Percentiles rank a stretch among this genome's conserved stretches.
These are phyloP conservation scores for Gonatopus flavifemur DNA, from an alignment of 1,140 invertebrate species.

Conservation along the genomic window DNA sequence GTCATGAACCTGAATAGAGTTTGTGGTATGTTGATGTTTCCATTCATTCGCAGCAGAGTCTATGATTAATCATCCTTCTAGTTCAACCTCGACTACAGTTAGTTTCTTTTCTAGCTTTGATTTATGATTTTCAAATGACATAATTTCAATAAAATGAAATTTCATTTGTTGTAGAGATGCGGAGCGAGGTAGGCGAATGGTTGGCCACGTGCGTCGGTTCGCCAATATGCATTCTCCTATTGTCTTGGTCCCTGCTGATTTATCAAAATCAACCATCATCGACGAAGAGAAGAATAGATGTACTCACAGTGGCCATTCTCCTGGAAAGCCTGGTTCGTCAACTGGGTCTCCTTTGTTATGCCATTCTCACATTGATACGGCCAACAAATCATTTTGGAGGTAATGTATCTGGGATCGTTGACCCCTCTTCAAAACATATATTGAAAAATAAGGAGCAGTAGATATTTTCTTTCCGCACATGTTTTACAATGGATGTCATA, in stretches of 20 bases:
- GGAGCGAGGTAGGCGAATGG: slow-evolving; percentile 57
- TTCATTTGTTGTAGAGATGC: slow-evolving; percentile 45
- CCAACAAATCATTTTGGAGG: slow-evolving; percentile 53
- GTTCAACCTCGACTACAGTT: no score
- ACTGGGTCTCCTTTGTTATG: slow-evolving; percentile 53
- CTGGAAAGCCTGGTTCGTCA: slow-evolving; percentile 56
- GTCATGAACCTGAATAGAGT: no score
- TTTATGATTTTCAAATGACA: no score
- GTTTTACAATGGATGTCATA: no score
- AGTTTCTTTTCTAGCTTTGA: no score
- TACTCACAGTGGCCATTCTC: slow-evolving; percentile 59
- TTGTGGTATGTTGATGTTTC: no score
- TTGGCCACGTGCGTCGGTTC: slow-evolving; percentile 60
- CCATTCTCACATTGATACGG: slow-evolving; percentile 57
- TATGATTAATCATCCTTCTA: no score
- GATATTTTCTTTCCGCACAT: no score
- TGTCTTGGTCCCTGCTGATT: slow-evolving; percentile 58
- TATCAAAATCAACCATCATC: slow-evolving; percentile 59
- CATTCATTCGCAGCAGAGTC: no score
- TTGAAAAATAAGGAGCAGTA: no score
- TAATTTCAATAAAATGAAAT: no score
- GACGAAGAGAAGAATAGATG: slow-evolving; percentile 60
- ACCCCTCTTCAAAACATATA: no score
- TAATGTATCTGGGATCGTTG: slow-evolving; percentile 37
- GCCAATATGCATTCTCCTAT: slow-evolving; percentile 55